phyloP scores from a whole-genome alignment of 2,888 invertebrate species.

The Hydroisotoma schaefferi region DNA sequence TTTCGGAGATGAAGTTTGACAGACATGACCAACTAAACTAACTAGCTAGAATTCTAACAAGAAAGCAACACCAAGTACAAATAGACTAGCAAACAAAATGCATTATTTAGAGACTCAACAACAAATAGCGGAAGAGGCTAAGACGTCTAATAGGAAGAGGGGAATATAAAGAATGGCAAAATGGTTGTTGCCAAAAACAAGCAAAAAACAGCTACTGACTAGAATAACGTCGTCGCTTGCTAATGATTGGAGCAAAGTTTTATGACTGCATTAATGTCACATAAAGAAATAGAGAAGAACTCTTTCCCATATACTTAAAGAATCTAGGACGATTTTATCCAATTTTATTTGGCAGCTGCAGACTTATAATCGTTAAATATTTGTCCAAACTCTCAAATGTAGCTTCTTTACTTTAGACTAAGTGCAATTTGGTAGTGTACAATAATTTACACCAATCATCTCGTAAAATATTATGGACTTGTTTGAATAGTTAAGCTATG shows the following conservation, averaged over 20 bases:
- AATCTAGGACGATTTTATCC: neutral
- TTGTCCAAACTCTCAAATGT: neutral
- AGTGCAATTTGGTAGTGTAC: conserved; percentile 2
- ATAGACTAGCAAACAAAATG: too few species aligned
- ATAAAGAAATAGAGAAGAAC: conserved; percentile 10
- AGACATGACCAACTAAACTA: too few species aligned
- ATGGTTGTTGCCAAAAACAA: conserved; percentile 5
- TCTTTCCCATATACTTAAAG: neutral
- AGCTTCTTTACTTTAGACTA: neutral
- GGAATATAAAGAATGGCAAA: too few species aligned
- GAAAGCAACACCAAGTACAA: too few species aligned
- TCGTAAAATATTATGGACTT: conserved; percentile 4
- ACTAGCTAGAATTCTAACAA: too few species aligned
- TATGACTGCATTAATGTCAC: conserved; percentile 15
- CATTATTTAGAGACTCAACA: too few species aligned
- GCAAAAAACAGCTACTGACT: neutral
- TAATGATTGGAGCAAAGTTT: conserved; percentile 10
- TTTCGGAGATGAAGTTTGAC: too few species aligned
- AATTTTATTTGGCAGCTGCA: conserved; percentile 2
- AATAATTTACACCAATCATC: conserved; percentile 3
- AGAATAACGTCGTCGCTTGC: neutral
- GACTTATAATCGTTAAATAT: neutral
- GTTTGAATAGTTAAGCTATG: too few species aligned
- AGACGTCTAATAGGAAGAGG: too few species aligned
- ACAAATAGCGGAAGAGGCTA: too few species aligned